Base-by-base conservation (phyloP, 2,113 vertebrate genomes). In the Silurus asotus region DNA sequence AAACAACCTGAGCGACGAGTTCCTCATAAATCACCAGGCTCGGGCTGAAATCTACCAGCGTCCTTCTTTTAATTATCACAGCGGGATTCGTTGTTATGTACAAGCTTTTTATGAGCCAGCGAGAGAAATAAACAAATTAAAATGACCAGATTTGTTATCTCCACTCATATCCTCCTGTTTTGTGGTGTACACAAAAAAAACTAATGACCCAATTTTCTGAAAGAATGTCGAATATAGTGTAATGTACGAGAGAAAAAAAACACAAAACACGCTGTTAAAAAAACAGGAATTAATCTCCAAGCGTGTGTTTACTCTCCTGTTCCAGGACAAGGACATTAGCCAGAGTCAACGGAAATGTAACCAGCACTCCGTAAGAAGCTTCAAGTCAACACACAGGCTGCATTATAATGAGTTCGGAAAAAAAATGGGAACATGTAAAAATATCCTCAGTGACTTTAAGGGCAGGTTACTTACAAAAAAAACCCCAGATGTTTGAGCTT, bases 161-260 rank as follows among this genome's bases (percentile, higher is more conserved):
- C 9, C 13, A 20, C 20, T 45, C 70, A 78, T 6, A 8, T 62
- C 45, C 8, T 59, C 48, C 9, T 65, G 48, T n/a, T 45, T 28
- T 83, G 25, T 37, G 70, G 75, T 58, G 20, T n/a, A 77, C 3
- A 14, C 15, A 10, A 49, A 51, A 28, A 64, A 80, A 85, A 85
- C 80, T 62, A 82, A 87, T 25, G 48, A 37, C 83, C 65, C 74
- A 55, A 65, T 88, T 86, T 80, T 61, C 51, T 61, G 74, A 25
- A 69, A 45, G 69, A 81, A 86, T 86, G 81, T 86, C 17, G 85
- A 88, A 69, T 59, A 51, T 49, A 8, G 56, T 59, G 84, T 55
- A 53, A 53, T 48, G 69, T 20, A 65, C 17, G 3, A 55, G 45
- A 81, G 6, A 67, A 25, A 65, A 64, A 61, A 20, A 2, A 3